Evolutionary conservation across 2,888 invertebrate species (phyloP).

Genomic region (Syrista parreyssii): DNA sequence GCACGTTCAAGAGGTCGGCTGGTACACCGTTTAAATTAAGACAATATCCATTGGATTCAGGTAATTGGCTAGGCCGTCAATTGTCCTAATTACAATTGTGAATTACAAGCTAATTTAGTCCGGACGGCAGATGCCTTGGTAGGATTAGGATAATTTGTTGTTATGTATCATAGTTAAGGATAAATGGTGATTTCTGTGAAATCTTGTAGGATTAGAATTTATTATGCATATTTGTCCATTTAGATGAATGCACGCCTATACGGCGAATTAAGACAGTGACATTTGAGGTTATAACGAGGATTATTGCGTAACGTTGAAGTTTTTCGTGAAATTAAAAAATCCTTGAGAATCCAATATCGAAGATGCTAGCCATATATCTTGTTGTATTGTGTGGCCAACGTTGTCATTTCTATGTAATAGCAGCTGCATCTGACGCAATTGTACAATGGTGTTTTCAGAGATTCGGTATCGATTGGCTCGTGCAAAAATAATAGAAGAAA

Average conservation of each 20-base stretch:
- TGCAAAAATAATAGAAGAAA: not conserved
- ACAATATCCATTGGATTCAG: not conserved
- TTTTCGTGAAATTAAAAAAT: not conserved
- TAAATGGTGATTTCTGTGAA: not conserved
- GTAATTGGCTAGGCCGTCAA: not conserved
- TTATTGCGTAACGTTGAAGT: not conserved
- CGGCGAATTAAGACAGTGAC: not conserved
- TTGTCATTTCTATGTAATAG: not conserved
- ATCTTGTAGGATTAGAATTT: not conserved
- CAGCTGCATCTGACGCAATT: not conserved
- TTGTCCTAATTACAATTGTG: not conserved
- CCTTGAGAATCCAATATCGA: not conserved
- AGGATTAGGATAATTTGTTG: not conserved
- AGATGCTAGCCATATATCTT: not conserved
- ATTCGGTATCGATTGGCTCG: not conserved
- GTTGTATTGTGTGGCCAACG: not conserved
- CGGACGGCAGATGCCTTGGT: not conserved
- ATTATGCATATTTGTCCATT: not conserved
- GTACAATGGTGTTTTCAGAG: not conserved
- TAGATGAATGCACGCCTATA: not conserved
- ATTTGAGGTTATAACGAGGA: not conserved
- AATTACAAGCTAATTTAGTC: too few species aligned
- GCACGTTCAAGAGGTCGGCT: not conserved
- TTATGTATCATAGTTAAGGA: not conserved
- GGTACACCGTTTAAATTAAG: not conserved